Evolutionary conservation across 2,113 vertebrate genomes (phyloP).

Genomic region (Pandion haliaetus): DNA sequence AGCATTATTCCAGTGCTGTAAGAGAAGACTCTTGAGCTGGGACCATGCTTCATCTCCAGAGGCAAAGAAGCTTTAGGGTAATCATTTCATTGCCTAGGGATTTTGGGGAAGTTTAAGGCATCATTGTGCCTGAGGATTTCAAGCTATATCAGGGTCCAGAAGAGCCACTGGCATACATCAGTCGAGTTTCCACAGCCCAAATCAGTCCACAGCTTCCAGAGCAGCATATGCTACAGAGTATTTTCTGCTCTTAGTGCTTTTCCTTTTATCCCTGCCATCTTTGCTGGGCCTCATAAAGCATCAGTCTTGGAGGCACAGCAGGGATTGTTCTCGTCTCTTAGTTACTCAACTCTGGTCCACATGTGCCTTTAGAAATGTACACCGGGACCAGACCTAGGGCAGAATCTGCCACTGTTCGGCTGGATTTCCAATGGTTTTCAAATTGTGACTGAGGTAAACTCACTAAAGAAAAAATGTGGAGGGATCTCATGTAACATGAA

Average conservation of each 20-base stretch:
- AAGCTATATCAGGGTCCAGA: not conserved
- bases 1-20: not conserved
- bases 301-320: not conserved
- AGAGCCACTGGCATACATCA: not conserved
- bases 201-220: not conserved
- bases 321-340: not conserved
- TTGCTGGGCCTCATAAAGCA: not conserved
- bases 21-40: not conserved
- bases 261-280: not conserved
- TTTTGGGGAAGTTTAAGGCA: not conserved
- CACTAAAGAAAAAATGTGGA: not conserved
- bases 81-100: conserved; percentile 1
- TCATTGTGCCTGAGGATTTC: not conserved
- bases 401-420: not conserved
- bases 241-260: not conserved
- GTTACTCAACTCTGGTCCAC: not conserved
- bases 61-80: conserved; percentile 19
- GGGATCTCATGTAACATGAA: not conserved
- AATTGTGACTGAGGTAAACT: not conserved
- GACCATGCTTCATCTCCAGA: not conserved
- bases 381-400: not conserved
- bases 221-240: not conserved
- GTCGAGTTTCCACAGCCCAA: not conserved
- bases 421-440: not conserved
- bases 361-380: not conserved